Evolutionary conservation across 2,888 invertebrate species (phyloP).

Genomic region (Cryptocheilus praepositus): DNA sequence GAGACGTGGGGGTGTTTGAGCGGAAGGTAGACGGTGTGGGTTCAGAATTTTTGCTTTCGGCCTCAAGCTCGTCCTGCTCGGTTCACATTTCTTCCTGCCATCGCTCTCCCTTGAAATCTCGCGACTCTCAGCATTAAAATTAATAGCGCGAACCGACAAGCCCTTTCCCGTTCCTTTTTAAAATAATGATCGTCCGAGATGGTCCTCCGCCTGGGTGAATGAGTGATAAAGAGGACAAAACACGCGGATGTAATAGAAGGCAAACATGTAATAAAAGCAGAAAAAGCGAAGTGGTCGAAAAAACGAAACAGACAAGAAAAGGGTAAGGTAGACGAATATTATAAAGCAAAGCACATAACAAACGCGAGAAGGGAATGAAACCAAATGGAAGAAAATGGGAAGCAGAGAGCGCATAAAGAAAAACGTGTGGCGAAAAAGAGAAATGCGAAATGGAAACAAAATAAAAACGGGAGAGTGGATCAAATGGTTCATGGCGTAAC

Average conservation of each 20-base stretch:
- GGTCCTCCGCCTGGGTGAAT: slow-evolving; percentile 5
- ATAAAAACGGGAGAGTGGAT: too few species aligned
- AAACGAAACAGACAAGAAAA: too few species aligned
- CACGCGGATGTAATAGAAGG: too few species aligned
- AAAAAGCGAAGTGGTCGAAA: too few species aligned
- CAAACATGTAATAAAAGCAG: too few species aligned
- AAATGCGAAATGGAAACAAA: too few species aligned
- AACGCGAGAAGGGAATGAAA: not conserved
- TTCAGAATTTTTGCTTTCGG: slow-evolving; percentile 7
- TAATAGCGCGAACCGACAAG: slow-evolving; percentile 30
- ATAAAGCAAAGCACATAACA: not conserved
- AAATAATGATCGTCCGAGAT: slow-evolving; percentile 20
- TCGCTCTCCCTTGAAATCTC: slow-evolving; percentile 5
- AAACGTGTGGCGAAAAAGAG: too few species aligned
- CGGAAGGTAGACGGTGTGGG: not conserved
- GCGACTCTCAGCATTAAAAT: slow-evolving; percentile 33
- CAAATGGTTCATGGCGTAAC: too few species aligned
- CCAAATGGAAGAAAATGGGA: too few species aligned
- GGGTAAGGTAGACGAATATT: not conserved
- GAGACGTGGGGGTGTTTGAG: not conserved
- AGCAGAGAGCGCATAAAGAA: too few species aligned
- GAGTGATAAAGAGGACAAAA: too few species aligned
- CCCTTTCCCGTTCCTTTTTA: slow-evolving; percentile 14
- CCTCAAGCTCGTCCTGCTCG: slow-evolving; percentile 14
- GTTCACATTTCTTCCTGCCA: slow-evolving; percentile 22